A percentile compares a stretch with the other conserved stretches of the same genome.
Conservation (phyloP, 2,888 invertebrate genomes). For the Drosophila antonietae region DNA sequence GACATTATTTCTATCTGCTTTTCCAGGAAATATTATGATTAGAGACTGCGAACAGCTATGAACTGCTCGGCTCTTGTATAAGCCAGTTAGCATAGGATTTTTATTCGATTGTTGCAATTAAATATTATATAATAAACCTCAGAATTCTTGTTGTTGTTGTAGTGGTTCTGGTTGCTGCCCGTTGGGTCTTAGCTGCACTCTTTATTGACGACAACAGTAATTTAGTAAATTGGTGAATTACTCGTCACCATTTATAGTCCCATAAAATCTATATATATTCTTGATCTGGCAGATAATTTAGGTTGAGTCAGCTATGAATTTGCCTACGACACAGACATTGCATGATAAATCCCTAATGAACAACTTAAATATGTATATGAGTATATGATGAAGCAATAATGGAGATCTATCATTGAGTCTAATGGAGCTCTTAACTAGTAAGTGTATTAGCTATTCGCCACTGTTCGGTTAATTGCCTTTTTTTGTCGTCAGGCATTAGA, state of each 20-base stretch:
- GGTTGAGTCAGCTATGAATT: background rate
- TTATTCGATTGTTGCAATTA: slow-evolving; percentile 17
- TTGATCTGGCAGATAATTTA: background rate
- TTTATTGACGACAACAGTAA: slow-evolving; percentile 12
- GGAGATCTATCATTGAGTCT: background rate
- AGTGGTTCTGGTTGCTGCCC: background rate
- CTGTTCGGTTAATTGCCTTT: background rate
- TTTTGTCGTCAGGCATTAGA: slow-evolving; percentile 4
- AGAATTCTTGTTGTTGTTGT: slow-evolving; percentile 12
- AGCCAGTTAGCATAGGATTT: slow-evolving; percentile 33
- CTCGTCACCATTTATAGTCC: background rate
- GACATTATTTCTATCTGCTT: slow-evolving; percentile 3
- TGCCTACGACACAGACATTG: too few relatives aligned
- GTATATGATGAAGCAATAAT: too few relatives aligned
- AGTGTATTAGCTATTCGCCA: slow-evolving; percentile 1
- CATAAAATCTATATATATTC: background rate
- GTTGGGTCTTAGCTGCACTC: slow-evolving; percentile 22
- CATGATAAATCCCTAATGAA: background rate
- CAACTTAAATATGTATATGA: background rate
- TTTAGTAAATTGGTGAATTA: slow-evolving; percentile 6
- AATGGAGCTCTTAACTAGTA: background rate
- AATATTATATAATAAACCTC: slow-evolving; percentile 42
- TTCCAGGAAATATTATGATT: slow-evolving; percentile 1
- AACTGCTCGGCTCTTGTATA: slow-evolving; percentile 32
- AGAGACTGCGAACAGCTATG: background rate